Base-by-base conservation (phyloP, 2,797 vertebrate species). In the Chiloscyllium punctatum region DNA sequence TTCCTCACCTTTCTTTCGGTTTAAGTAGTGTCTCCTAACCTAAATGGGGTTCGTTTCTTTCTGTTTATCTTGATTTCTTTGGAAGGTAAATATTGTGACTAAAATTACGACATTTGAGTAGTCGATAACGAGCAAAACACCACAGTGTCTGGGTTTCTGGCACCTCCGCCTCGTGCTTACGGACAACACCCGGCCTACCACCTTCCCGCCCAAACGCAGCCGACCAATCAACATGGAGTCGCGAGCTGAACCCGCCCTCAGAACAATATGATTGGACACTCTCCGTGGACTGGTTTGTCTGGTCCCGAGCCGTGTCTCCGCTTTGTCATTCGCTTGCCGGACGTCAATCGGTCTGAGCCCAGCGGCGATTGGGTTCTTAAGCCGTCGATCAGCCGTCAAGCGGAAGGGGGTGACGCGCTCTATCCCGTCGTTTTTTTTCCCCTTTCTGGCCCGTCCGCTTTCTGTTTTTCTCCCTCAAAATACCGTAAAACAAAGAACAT, bases 301-400 rank as follows among this genome's bases (percentile, higher is more conserved):
- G 27, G 2, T 25, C 15, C 1, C 21, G 1, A 0, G 0, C 0
- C 30, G 0, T 1, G 0, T 2, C 4, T 1, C n/a, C 53, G n/a
- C 13, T 0, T 33, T 66, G 0, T 7, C 90, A 69, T 92, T 92
- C 7, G 66, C 3, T 66, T 3, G 42, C 1, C 11, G 16, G 3
- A 66, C 53, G 21, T 37, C 15, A 16, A 7, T 94, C 91, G 27
- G 25, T 0, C 48, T 1, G 0, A n/a, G 0, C 13, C 1, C 30
- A 18, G 9, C 13, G 0, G 0, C 15, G 68, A 94, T 72, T 72
- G 92, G 92, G 25, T 6, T 1, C 5, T 11, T 51, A 1, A 51
- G 3, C 42, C 16, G 42, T 30, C 42, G 25, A 15, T 94, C 68
- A 51, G 0, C 0, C 25, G 15, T 51, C 57, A 62, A 62, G 7